Base-by-base conservation (phyloP, 2,888 invertebrate genomes). In the Philereme transversata region DNA sequence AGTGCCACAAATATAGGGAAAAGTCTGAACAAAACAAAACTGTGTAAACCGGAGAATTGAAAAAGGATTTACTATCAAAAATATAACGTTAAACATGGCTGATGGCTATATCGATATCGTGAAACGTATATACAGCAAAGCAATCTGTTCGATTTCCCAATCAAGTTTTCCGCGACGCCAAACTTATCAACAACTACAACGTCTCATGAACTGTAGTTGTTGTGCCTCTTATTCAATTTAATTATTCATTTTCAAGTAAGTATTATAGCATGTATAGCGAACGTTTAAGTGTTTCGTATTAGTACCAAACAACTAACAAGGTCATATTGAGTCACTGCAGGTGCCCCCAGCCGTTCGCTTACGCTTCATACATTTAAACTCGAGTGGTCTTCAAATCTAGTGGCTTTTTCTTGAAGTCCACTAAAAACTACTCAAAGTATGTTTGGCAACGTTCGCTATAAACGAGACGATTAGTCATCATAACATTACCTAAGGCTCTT, bases 301-400 rank as follows among this genome's bases (percentile, higher is more conserved):
- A 78, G 68, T 72, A 68, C 65, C 84, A 89, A 22, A 1, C 22
- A 22, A 22, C 22, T 22, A 22, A 22, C 22, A 22, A 90, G 90
- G 89, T 83, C 88, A 75, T 70, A 71, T 82, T 81, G 84, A 83
- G 84, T 83, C 83, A 83, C 82, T 81, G 82, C 83, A 84, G 85
- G 84, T 84, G 82, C 76, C 70, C 68, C 54, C 57, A 65, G 68
- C 70, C 70, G 70, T 69, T 77, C 75, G 72, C 69, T 79, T 71
- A 41, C 55, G 51, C 48, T 60, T 60, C 51, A 45, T 51, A 55
- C 44, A 47, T 71, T 76, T 72, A 71, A 73, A 69, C 73, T 67
- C 66, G 68, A 75, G 70, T 77, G 69, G 69, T 68, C 74, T 68
- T 75, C 72, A 70, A 67, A 57, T 57, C 62, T 67, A 69, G 54